Evolutionary conservation across 2,888 invertebrate genomes (phyloP).

Genomic region (Trimorus sp.): DNA sequence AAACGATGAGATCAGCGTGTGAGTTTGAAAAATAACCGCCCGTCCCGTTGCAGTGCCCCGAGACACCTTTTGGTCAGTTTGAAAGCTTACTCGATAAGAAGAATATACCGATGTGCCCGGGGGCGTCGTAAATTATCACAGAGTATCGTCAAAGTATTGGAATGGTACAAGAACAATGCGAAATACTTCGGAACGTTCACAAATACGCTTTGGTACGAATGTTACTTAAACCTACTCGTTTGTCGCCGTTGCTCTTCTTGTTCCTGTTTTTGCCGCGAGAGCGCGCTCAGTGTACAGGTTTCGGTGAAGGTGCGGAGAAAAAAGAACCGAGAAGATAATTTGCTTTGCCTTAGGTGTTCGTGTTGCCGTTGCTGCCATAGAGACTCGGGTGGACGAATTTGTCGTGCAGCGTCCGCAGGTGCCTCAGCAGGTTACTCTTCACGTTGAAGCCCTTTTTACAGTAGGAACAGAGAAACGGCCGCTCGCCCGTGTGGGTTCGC

Average conservation of each 20-base stretch:
- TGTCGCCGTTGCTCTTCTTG: conserved; percentile 18
- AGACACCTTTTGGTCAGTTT: not conserved
- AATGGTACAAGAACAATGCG: conserved; percentile 59
- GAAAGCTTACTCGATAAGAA: conserved; percentile 36
- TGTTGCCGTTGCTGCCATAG: conserved; percentile 80
- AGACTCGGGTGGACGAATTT: conserved; percentile 83
- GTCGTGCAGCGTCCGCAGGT: conserved; percentile 89
- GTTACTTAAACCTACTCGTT: conserved; percentile 32
- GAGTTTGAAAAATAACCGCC: conserved; percentile 2
- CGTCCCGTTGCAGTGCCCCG: too few species aligned
- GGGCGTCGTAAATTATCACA: conserved; percentile 57
- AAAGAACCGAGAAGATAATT: conserved; percentile 21
- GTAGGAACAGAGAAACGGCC: conserved; percentile 88
- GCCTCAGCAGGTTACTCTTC: conserved; percentile 88
- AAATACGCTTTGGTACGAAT: conserved; percentile 58
- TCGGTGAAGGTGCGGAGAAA: conserved; percentile 43
- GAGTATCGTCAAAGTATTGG: conserved; percentile 64
- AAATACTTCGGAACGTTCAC: conserved; percentile 58
- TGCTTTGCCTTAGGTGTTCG: conserved; percentile 74
- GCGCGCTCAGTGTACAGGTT: conserved; percentile 48
- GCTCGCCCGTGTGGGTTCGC: conserved; percentile 89
- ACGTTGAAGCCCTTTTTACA: conserved; percentile 91
- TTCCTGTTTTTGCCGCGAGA: conserved; percentile 18
- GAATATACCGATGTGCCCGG: conserved; percentile 38
- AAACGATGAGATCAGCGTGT: conserved; percentile 13